Evolutionary conservation across 2,888 invertebrate genomes (phyloP).

Genomic region (Eupithecia insigniata): DNA sequence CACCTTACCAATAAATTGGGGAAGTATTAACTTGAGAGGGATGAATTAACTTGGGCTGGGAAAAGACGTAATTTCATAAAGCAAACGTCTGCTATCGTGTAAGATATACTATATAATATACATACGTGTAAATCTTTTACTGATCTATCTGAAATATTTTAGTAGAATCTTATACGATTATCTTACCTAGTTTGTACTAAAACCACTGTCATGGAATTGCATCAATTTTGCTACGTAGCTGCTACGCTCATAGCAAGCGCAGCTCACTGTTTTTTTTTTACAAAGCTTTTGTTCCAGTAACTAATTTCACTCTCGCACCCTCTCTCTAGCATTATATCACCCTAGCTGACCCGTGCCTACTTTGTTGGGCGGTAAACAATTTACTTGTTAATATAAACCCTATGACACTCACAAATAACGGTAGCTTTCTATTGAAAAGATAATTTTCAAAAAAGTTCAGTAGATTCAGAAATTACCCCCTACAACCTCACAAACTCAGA

Average conservation of each 20-base stretch:
- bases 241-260: background rate
- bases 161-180: background rate
- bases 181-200: background rate
- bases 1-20: conserved; percentile 11
- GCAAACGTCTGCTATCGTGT: background rate
- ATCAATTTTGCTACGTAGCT: background rate
- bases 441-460: too few relatives aligned
- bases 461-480: too few relatives aligned
- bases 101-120: too few relatives aligned
- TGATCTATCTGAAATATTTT: background rate
- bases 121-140: background rate
- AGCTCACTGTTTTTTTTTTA: too few relatives aligned
- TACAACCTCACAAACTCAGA: too few relatives aligned
- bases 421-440: too few relatives aligned
- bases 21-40: conserved; percentile 2
- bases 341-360: too few relatives aligned
- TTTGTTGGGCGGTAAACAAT: too few relatives aligned
- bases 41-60: conserved; percentile 1
- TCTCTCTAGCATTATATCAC: background rate
- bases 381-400: too few relatives aligned
- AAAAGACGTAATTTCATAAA: background rate
- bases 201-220: background rate
- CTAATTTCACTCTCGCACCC: background rate
- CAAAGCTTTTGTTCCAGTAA: background rate
- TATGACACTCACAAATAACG: too few relatives aligned